Evolutionary conservation across 2,113 vertebrate genomes (phyloP), one percentile per base, ranked within the genome.

Genomic region (Spea multiplicata): DNA sequence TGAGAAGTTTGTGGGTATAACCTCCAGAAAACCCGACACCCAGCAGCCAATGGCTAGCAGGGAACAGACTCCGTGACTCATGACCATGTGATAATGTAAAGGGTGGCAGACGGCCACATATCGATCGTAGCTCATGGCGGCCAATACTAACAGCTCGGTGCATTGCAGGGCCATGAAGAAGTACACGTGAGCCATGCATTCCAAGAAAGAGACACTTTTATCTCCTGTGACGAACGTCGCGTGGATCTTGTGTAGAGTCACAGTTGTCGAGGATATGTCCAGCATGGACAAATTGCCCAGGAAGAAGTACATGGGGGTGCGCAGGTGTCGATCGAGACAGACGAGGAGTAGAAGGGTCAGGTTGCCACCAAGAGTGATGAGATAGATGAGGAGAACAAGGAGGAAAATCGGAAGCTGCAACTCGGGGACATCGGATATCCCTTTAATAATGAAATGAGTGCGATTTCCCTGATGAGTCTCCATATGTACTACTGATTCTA

Each of bases 141-240:
- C 73, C 9, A 88, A n/a, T n/a, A n/a, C n/a, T n/a, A n/a, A n/a
- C n/a, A n/a, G n/a, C n/a, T n/a, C n/a, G n/a, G n/a, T n/a, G n/a
- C n/a, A n/a, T n/a, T n/a, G n/a, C n/a, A n/a, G n/a, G n/a, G n/a
- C n/a, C n/a, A n/a, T n/a, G n/a, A 61, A 78, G 30, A 78, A 50
- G 49, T 72, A 83, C 83, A 86, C 86, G 74, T 86, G 83, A 12
- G 84, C 52, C 13, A 86, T 86, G 45, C 85, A 86, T 3, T 61
- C 70, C 2, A 0, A 0, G 59, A 86, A 86, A 0, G 74, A 86
- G 61, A 87, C 77, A 46, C 64, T 66, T 44, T 14, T 52, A 7
- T 82, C 5, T 0, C 47, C 71, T 50, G 17, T 6, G 3, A 86
- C 70, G 45, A 86, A 66, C 5, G 81, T 74, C 68, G 50, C 12